These are phyloP conservation scores for Cremastinae sp. DNA, from an alignment of 2,888 invertebrate genomes.

Conservation along the genomic window DNA sequence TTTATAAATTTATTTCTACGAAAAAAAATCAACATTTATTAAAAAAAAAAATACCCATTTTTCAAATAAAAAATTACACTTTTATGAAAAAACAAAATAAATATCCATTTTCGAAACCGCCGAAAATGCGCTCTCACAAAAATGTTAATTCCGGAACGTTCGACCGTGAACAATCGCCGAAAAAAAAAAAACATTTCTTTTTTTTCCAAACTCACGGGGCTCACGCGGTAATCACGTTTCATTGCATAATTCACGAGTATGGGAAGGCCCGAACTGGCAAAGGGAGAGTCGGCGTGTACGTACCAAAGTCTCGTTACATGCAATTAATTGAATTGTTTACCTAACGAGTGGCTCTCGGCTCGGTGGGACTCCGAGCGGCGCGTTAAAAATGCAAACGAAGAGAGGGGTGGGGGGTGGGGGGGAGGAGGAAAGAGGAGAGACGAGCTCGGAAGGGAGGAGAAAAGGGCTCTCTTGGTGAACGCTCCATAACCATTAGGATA, in stretches of 20 bases:
- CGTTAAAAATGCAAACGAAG: constrained; percentile 58
- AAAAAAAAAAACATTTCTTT: no score
- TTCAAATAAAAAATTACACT: no score
- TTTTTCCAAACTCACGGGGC: background rate
- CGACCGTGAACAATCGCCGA: background rate
- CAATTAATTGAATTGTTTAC: constrained; percentile 72
- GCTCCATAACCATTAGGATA: constrained; percentile 63
- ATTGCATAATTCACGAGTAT: constrained; percentile 14
- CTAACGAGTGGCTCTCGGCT: constrained; percentile 62
- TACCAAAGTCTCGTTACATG: constrained; percentile 61
- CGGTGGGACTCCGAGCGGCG: constrained; percentile 10
- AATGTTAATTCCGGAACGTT: no score
- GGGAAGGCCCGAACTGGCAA: constrained; percentile 9
- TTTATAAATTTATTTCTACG: no score
- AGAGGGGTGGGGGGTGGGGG: constrained; percentile 40
- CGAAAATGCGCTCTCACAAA: no score
- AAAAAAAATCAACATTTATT: no score
- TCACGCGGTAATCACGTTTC: background rate
- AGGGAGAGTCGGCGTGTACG: constrained; percentile 13
- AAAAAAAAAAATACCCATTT: no score
- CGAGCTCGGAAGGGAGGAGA: no score
- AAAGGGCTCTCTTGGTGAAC: constrained; percentile 29
- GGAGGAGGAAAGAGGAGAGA: constrained; percentile 19
- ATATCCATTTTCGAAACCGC: no score
- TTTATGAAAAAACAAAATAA: no score